phyloP scores from a whole-genome alignment of 2,888 invertebrate species.

The Galeruca laticollis region DNA sequence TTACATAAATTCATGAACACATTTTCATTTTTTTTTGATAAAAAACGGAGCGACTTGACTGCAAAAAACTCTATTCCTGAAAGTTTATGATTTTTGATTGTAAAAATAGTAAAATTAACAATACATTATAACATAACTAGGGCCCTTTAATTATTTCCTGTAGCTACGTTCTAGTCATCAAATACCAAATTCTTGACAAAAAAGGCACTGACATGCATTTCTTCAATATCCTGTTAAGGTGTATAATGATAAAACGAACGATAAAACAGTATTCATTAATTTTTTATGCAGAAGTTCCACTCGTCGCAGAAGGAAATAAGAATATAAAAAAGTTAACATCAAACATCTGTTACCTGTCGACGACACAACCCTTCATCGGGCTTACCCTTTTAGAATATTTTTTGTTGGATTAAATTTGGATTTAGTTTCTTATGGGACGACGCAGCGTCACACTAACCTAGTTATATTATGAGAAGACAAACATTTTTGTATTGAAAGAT shows the following conservation, averaged over 20 bases:
- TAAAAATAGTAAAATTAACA: no score
- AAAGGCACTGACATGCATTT: conserved; percentile 19
- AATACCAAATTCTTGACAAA: not conserved
- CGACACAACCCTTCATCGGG: conserved; percentile 20
- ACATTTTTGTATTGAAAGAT: conserved; percentile 1
- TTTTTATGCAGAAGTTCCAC: conserved; percentile 18
- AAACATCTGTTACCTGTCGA: conserved; percentile 34
- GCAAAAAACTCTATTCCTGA: no score
- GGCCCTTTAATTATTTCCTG: not conserved
- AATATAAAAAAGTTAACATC: conserved; percentile 25
- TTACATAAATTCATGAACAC: no score
- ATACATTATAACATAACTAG: not conserved
- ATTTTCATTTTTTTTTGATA: no score
- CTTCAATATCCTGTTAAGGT: conserved; percentile 6
- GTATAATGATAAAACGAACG: conserved; percentile 18
- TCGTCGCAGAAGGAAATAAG: conserved; percentile 15
- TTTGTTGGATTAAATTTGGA: conserved; percentile 22
- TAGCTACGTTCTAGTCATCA: conserved; percentile 1
- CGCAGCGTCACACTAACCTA: conserved; percentile 25
- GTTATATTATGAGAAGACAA: conserved; percentile 9
- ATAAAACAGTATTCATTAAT: conserved; percentile 28
- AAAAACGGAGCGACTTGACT: no score
- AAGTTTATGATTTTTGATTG: no score
- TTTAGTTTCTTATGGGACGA: conserved; percentile 9
- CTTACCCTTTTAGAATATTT: conserved; percentile 19